These are phyloP conservation scores for Cydia fagiglandana DNA, from an alignment of 1,140 invertebrate species.

Conservation along the genomic window DNA sequence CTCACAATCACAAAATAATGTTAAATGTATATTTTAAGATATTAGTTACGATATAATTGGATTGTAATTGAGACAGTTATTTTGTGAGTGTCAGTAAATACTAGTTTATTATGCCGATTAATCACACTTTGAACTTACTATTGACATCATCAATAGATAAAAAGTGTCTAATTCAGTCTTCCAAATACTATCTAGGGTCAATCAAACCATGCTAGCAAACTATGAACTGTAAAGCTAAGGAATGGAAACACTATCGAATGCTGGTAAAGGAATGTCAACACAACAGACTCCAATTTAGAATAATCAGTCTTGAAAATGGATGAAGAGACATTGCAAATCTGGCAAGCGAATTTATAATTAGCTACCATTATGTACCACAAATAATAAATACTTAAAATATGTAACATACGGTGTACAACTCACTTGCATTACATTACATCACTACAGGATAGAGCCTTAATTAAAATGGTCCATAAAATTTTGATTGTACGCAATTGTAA, in stretches of 20 bases:
- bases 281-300: constrained; percentile 60
- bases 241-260: constrained; percentile 29
- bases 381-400: constrained; percentile 75
- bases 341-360: constrained; percentile 54
- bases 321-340: constrained; percentile 48
- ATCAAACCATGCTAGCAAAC: constrained; percentile 49
- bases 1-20: constrained; percentile 26
- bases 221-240: constrained; percentile 38
- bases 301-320: constrained; percentile 73
- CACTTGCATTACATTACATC: constrained; percentile 48
- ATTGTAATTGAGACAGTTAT: constrained; percentile 16
- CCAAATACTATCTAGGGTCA: constrained; percentile 49
- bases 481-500: constrained; percentile 68
- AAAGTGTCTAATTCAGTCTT: constrained; percentile 67
- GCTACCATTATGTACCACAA: constrained; percentile 58
- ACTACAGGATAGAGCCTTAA: constrained; percentile 53
- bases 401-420: constrained; percentile 51
- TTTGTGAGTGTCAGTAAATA: constrained; percentile 25
- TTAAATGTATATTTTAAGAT: neutral
- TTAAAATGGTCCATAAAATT: constrained; percentile 69
- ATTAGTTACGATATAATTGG: neutral
- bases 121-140: constrained; percentile 59
- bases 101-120: constrained; percentile 24
- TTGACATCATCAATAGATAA: constrained; percentile 67
- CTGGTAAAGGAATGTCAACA: constrained; percentile 54